Evolutionary conservation across 2,888 invertebrate species (phyloP).

Genomic region (Seira musarum): DNA sequence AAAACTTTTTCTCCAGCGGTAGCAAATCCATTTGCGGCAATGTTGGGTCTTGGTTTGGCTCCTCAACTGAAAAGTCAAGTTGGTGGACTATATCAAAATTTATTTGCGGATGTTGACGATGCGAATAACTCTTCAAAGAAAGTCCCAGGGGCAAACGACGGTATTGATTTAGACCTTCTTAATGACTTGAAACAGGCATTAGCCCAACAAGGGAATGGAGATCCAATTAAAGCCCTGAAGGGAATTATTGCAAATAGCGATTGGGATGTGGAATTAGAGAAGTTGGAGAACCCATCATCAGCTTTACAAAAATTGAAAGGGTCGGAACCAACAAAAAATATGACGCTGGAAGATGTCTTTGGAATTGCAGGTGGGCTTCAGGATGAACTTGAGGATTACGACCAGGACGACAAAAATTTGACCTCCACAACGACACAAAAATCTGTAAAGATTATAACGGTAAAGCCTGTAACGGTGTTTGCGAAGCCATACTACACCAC

Average conservation of each 20-base stretch:
- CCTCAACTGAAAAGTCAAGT: slow-evolving; percentile 25
- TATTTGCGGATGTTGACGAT: slow-evolving; percentile 7
- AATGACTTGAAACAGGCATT: too few species aligned
- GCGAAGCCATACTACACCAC: too few species aligned
- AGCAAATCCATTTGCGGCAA: not conserved
- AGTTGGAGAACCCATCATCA: too few species aligned
- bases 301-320: not conserved
- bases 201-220: too few species aligned
- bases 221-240: too few species aligned
- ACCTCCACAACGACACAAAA: not conserved
- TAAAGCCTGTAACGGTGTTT: too few species aligned
- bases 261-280: too few species aligned
- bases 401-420: slow-evolving; percentile 3
- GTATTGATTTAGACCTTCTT: too few species aligned
- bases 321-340: not conserved
- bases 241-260: too few species aligned
- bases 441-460: not conserved
- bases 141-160: too few species aligned
- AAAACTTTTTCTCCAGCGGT: not conserved
- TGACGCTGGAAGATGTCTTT: slow-evolving; percentile 26
- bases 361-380: slow-evolving; percentile 13
- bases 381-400: slow-evolving; percentile 22
- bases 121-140: too few species aligned
- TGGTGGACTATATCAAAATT: slow-evolving; percentile 16
- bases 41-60: not conserved